These are phyloP conservation scores for Cactoblastis cactorum DNA, from an alignment of 2,888 invertebrate species.

Conservation along the genomic window DNA sequence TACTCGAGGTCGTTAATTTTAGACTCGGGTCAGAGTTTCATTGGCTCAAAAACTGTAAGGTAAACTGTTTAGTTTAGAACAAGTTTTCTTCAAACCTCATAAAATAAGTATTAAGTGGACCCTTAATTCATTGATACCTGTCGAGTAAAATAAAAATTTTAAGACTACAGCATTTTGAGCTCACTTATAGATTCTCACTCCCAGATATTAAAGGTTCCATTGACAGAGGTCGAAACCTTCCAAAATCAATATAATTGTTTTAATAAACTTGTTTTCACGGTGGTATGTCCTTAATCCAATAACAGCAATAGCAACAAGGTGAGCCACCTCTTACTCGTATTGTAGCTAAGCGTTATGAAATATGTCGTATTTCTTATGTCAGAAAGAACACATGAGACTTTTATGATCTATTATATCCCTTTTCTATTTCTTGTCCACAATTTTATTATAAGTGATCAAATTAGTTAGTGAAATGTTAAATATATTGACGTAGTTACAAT, in stretches of 20 bases:
- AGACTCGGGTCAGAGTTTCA: constrained; percentile 23
- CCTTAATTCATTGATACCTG: too few species aligned
- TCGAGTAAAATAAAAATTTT: too few species aligned
- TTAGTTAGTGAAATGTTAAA: too few species aligned
- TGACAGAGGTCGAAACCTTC: constrained; percentile 9
- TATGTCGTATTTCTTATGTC: neutral
- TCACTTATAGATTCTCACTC: too few species aligned
- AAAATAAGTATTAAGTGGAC: neutral
- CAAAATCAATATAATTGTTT: constrained; percentile 7
- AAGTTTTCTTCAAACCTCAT: too few species aligned
- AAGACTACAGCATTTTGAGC: too few species aligned
- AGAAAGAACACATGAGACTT: neutral
- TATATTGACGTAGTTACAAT: too few species aligned
- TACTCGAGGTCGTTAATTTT: constrained; percentile 55
- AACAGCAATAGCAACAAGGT: constrained; percentile 47
- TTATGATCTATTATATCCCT: neutral
- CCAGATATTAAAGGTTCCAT: neutral
- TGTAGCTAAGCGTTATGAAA: constrained; percentile 6
- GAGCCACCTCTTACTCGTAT: constrained; percentile 57
- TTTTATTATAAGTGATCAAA: too few species aligned
- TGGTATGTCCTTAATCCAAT: constrained; percentile 57
- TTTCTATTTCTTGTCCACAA: too few species aligned
- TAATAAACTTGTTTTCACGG: constrained; percentile 7
- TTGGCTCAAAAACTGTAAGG: constrained; percentile 29
- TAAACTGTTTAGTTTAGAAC: constrained; percentile 22